Base-by-base conservation (phyloP, 2,797 vertebrate genomes). In the Halcyon smyrnensis region DNA sequence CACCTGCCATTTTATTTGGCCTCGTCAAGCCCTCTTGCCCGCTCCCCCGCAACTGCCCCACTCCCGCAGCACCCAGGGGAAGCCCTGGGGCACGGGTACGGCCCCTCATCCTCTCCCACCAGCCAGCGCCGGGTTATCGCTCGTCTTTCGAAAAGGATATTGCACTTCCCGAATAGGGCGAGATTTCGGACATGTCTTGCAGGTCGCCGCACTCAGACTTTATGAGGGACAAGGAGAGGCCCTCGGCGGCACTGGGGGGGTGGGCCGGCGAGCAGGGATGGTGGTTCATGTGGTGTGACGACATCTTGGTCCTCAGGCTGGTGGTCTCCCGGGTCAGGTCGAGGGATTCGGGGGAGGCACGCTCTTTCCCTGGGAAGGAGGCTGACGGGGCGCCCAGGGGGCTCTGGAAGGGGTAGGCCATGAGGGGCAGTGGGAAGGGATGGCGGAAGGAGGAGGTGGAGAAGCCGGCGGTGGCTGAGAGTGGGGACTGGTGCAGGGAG, bases 281-380 rank as follows among this genome's bases (percentile, higher is more conserved):
- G 95, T 99, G 99, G 97, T 99, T 99, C 98, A 99, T 98, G 82
- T 99, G 99, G 94, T 98, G 98, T 3, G 99, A 99, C 1, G 99
- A 98, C 99, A 99, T 99, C 99, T 99, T 99, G 99, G 99, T 99
- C 98, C 99, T 99, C 98, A 99, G 98, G 97, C 99, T 99, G 88
- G 99, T 99, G 73, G 99, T 99, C 97, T 99, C 99, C 96, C 99
- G 98, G 82, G 99, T 99, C 96, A 99, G 98, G 98, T 99, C 99
- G 93, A 99, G 99, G 97, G 99, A 99, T 97, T 99, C 99, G 0
- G 99, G 99, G 87, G 99, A 99, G 95, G 98, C 98, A 59, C 98
- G 98, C 63, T 99, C 99, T 97, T 99, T 99, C 76, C 99, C 98
- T 4, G 98, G 97, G 97, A 99, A 99, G 97, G 98, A 98, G 90